Evolutionary conservation across 1,140 invertebrate genomes (phyloP).

Genomic region (Drosophila sproati): DNA sequence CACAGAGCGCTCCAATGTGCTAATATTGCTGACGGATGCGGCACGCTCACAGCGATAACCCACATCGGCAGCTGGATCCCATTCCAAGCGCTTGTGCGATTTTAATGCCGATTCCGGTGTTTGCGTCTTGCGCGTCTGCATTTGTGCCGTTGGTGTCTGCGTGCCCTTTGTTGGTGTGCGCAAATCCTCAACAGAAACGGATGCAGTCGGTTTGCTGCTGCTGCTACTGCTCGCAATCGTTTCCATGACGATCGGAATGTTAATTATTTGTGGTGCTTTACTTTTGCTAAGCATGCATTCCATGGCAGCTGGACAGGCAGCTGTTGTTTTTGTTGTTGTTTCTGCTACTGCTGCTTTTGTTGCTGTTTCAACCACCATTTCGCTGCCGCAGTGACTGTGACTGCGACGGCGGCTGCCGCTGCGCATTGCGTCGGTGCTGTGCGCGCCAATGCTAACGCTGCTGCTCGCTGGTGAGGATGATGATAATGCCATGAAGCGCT

Average conservation of each 20-base stretch:
- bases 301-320: conserved; percentile 15
- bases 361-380: neutral
- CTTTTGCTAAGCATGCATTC: neutral
- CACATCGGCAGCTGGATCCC: conserved; percentile 81
- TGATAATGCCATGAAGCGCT: conserved; percentile 45
- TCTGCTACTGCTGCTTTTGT: neutral
- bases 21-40: conserved; percentile 77
- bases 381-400: neutral
- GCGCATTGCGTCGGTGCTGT: conserved; percentile 7
- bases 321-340: conserved; percentile 5
- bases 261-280: neutral
- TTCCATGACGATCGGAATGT: conserved; percentile 55
- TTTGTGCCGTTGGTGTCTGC: conserved; percentile 30
- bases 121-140: conserved; percentile 64
- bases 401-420: conserved; percentile 24
- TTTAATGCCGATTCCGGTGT: conserved; percentile 76
- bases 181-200: conserved; percentile 58
- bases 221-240: neutral
- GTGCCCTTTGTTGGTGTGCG: conserved; percentile 59
- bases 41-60: conserved; percentile 72
- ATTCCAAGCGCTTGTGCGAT: conserved; percentile 75
- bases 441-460: conserved; percentile 27
- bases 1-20: conserved; percentile 73
- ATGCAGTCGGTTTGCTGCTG: conserved; percentile 11
- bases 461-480: conserved; percentile 42